Conservation (phyloP, 2,797 vertebrate genomes). For the Salarias fasciatus region DNA sequence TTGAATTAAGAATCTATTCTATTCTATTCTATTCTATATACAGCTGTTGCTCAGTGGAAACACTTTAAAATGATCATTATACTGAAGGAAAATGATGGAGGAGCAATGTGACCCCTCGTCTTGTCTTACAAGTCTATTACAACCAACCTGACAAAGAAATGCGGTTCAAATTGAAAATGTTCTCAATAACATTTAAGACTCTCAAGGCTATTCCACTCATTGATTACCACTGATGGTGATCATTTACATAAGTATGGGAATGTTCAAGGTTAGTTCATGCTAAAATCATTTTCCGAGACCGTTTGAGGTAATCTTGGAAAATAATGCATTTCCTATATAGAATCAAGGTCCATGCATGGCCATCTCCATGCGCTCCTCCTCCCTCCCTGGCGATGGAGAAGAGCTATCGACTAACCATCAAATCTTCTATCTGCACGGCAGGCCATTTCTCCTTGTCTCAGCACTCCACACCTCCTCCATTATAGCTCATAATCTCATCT, state of each 20-base stretch:
- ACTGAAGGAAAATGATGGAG: slow-evolving; percentile 1
- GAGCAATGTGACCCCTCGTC: slow-evolving; percentile 53
- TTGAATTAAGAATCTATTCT: no score
- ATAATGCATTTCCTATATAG: slow-evolving; percentile 83
- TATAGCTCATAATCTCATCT: slow-evolving; percentile 83
- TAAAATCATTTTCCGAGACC: slow-evolving; percentile 69
- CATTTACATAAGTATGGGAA: slow-evolving; percentile 76
- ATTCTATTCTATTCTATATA: no score
- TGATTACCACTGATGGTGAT: slow-evolving; percentile 74
- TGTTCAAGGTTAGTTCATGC: slow-evolving; percentile 81
- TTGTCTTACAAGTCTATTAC: slow-evolving; percentile 63
- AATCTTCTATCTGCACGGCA: slow-evolving; percentile 84
- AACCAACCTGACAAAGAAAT: slow-evolving; percentile 40
- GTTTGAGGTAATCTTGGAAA: slow-evolving; percentile 76
- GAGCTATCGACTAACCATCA: slow-evolving; percentile 93
- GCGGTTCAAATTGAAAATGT: slow-evolving; percentile 56
- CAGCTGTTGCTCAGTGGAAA: no score
- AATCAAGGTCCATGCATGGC: slow-evolving; percentile 77
- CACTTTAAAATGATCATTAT: slow-evolving; percentile 23
- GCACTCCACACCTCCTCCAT: slow-evolving; percentile 85
- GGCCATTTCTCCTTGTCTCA: slow-evolving; percentile 91
- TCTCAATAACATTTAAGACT: slow-evolving; percentile 60
- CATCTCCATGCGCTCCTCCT: slow-evolving; percentile 47
- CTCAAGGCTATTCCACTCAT: slow-evolving; percentile 71
- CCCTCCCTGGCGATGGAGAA: slow-evolving; percentile 70